A percentile compares a stretch with the other conserved stretches of the same genome.
phyloP scores from a whole-genome alignment of 2,113 vertebrate species.

The Rutilus rutilus region DNA sequence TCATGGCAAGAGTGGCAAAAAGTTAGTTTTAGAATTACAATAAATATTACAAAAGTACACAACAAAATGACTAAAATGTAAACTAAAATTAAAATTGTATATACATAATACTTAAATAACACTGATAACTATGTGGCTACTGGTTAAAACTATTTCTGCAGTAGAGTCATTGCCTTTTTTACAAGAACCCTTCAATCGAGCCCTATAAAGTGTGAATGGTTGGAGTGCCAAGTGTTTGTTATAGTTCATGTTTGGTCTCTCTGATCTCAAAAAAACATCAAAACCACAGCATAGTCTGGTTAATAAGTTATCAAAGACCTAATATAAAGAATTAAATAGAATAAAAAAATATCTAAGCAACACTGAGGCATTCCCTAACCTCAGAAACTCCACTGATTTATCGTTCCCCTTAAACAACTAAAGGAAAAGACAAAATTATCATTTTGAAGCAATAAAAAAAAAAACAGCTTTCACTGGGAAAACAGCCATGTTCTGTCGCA shows the following conservation, averaged over 20 bases:
- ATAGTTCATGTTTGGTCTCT: neutral
- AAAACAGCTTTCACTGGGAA: constrained; percentile 1
- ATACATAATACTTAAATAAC: too few species aligned
- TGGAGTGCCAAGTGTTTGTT: neutral
- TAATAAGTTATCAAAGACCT: neutral
- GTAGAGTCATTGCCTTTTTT: neutral
- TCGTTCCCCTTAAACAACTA: neutral
- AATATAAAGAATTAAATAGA: neutral
- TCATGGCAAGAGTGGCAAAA: too few species aligned
- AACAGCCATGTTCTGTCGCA: neutral
- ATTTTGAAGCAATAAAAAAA: neutral
- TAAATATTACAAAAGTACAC: neutral
- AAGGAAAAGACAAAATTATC: neutral
- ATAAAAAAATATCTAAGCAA: neutral
- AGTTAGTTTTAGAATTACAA: too few species aligned
- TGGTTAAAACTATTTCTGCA: too few species aligned
- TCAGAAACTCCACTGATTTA: neutral
- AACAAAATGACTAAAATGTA: neutral
- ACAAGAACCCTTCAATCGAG: neutral
- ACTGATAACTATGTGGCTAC: too few species aligned
- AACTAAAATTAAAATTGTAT: too few species aligned
- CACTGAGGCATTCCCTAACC: neutral
- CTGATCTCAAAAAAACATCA: neutral
- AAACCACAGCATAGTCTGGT: neutral
- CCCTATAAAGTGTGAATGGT: neutral